These are phyloP conservation scores for Apteryx owenii DNA, from an alignment of 2,113 vertebrate genomes.

Conservation along the genomic window DNA sequence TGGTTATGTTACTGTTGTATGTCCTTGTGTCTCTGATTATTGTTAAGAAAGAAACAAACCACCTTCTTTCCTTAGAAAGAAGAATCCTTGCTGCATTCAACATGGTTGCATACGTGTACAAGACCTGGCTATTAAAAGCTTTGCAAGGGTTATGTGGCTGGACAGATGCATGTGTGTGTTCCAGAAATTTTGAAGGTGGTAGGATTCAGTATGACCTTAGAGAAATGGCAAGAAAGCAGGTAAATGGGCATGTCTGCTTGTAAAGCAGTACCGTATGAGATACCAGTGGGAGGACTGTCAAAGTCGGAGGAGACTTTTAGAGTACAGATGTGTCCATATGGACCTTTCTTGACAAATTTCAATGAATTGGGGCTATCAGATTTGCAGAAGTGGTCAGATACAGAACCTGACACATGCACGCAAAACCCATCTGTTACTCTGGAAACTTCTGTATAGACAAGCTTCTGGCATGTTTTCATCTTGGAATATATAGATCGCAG, in stretches of 20 bases:
- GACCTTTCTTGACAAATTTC: not conserved
- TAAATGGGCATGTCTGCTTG: not conserved
- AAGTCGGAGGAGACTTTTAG: not conserved
- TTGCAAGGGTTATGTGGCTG: not conserved
- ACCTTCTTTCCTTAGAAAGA: not conserved
- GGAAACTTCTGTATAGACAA: not conserved
- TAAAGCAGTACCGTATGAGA: not conserved
- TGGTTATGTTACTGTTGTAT: not conserved
- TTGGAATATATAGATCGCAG: not conserved
- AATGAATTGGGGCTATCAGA: not conserved
- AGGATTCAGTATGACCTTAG: not conserved
- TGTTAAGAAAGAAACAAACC: not conserved
- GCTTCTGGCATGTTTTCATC: constrained; percentile 2
- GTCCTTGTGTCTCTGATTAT: not conserved
- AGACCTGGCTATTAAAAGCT: not conserved
- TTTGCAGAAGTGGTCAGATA: not conserved
- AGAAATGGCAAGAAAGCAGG: not conserved
- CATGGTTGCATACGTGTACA: not conserved
- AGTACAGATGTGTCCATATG: not conserved
- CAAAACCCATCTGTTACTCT: not conserved
- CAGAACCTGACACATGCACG: not conserved
- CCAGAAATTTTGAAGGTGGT: not conserved
- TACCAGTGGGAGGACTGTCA: not conserved
- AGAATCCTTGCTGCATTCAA: not conserved
- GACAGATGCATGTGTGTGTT: not conserved